Evolutionary conservation across 2,797 vertebrate genomes (phyloP).

Genomic region (Gadopsis bispinosus): DNA sequence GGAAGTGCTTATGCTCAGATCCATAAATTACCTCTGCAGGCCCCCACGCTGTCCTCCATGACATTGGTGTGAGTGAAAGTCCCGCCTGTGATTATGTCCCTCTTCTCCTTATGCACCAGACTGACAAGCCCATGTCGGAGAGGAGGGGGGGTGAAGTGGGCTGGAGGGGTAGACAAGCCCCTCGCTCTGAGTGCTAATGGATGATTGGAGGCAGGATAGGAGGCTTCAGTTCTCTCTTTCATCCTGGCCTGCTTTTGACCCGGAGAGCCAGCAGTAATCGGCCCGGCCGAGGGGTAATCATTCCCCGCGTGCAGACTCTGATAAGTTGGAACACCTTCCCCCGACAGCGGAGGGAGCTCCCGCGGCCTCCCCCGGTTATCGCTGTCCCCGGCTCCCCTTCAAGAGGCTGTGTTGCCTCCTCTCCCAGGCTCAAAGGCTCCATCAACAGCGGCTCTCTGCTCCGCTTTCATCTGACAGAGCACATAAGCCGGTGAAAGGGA

Average conservation of each 20-base stretch:
- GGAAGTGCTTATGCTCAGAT: constrained; percentile 65
- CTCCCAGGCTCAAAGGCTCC: constrained; percentile 90
- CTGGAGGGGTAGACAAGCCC: constrained; percentile 70
- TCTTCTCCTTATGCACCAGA: constrained; percentile 83
- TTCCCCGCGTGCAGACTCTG: constrained; percentile 97
- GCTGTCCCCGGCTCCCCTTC: constrained; percentile 90
- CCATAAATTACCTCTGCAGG: constrained; percentile 74
- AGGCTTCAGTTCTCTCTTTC: constrained; percentile 93
- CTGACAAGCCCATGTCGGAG: constrained; percentile 86
- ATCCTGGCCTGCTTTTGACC: constrained; percentile 97
- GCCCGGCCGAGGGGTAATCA: constrained; percentile 96
- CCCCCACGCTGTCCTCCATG: constrained; percentile 53
- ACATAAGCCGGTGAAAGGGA: constrained; percentile 94
- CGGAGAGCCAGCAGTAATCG: constrained; percentile 93
- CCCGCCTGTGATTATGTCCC: constrained; percentile 71
- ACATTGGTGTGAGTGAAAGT: constrained; percentile 61
- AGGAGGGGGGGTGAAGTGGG: constrained; percentile 29
- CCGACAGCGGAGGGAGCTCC: constrained; percentile 89
- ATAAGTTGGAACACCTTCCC: constrained; percentile 98
- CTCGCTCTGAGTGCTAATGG: constrained; percentile 91
- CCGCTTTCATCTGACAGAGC: constrained; percentile 97
- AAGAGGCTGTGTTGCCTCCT: constrained; percentile 88
- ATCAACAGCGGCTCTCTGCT: constrained; percentile 92
- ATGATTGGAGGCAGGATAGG: constrained; percentile 94
- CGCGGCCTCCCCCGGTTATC: constrained; percentile 92